Evolutionary conservation across 2,113 vertebrate species (phyloP).

Genomic region (Eulemur rufifrons): DNA sequence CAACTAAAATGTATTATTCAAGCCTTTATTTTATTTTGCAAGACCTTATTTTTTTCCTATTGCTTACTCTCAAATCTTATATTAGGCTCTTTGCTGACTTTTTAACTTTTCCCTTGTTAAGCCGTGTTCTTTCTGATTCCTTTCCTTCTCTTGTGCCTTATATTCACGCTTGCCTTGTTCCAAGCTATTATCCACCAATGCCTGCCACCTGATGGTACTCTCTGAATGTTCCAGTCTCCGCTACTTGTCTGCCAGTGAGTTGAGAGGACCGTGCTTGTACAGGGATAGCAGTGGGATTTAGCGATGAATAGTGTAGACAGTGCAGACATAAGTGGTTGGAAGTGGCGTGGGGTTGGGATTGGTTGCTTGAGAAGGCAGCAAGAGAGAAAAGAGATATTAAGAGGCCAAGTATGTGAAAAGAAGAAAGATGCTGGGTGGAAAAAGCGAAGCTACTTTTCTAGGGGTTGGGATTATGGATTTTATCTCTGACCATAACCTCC

Average conservation of each 20-base stretch:
- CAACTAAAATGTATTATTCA: not conserved
- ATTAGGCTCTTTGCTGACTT: not conserved
- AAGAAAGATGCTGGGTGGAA: not conserved
- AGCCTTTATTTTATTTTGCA: not conserved
- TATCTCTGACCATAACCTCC: not conserved
- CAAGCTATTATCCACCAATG: not conserved
- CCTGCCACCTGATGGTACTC: not conserved
- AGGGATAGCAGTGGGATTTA: not conserved
- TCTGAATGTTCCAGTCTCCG: not conserved
- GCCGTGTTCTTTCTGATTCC: not conserved
- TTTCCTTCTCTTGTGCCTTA: not conserved
- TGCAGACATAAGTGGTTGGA: not conserved
- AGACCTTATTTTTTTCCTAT: not conserved
- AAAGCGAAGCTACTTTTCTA: conserved; percentile 9
- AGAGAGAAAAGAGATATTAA: not conserved
- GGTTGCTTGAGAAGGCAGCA: not conserved
- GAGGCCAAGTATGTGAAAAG: not conserved
- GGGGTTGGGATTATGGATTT: conserved; percentile 14
- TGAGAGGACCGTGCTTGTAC: not conserved
- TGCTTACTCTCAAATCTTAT: not conserved
- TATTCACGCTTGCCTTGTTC: not conserved
- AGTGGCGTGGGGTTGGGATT: not conserved
- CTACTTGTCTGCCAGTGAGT: not conserved
- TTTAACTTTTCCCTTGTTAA: not conserved
- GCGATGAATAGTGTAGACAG: not conserved